Evolutionary conservation across 2,797 vertebrate species (phyloP), one percentile per base, ranked within the genome.

Genomic region (Tympanoctomys barrerae): DNA sequence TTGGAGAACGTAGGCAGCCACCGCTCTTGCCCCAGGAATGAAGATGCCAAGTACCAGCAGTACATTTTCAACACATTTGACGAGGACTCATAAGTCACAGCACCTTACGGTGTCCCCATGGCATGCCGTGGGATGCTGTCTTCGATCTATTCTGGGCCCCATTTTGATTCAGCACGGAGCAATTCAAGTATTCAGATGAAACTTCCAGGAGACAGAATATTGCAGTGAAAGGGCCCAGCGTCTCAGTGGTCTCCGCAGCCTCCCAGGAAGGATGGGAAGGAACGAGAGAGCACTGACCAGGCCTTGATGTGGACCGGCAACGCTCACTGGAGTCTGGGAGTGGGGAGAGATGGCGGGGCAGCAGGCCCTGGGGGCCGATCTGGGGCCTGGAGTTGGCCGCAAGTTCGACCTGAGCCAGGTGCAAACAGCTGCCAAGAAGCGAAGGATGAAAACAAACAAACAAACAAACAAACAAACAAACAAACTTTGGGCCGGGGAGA

Each of bases 401-500:
- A 89, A 73, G 89, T 71, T 95, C 94, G 52, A 52, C 68, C 39
- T 46, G 95, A 96, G 96, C 87, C 97, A 95, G 91, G 95, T 64
- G 59, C 9, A 4, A 4, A 31, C 9, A 64, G 89, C 94, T 92
- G 89, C 82, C 62, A 59, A 19, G 8, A 26, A n/a, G n/a, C n/a
- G n/a, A n/a, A n/a, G n/a, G n/a, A n/a, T n/a, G n/a, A n/a, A n/a
- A n/a, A n/a, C n/a, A n/a, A n/a, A n/a, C n/a, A n/a, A n/a, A n/a
- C n/a, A n/a, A n/a, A n/a, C n/a, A n/a, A n/a, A n/a, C n/a, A n/a
- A n/a, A n/a, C n/a, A n/a, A 39, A 39, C 2, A 39, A 39, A 39
- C 39, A 39, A 39, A 39, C 39, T 39, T 39, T 39, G 39, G 39
- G 39, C 39, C 39, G 4, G 39, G 39, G 39, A 39, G 39, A 39